Percentiles rank a stretch among this genome's conserved stretches.
Conservation (phyloP, 2,797 vertebrate genomes). For the Hydrocynus forskahlii region DNA sequence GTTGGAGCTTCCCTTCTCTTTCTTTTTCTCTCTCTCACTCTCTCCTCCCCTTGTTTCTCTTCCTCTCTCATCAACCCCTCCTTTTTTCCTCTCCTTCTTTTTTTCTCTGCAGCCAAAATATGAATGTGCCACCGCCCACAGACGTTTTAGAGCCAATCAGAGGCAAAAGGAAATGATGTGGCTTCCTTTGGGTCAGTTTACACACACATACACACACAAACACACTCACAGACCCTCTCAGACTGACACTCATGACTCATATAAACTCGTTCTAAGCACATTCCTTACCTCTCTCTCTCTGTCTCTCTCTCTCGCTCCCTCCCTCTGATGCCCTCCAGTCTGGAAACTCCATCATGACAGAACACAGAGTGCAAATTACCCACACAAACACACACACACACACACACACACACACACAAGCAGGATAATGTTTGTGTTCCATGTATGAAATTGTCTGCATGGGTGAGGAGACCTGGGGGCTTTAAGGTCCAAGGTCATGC, state of each 20-base stretch:
- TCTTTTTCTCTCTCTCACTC: not conserved
- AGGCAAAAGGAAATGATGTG: slow-evolving; percentile 16
- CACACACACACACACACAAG: not conserved
- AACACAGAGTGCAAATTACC: not conserved
- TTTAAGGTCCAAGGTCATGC: no score
- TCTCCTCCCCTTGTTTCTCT: not conserved
- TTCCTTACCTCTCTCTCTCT: not conserved
- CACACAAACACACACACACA: not conserved
- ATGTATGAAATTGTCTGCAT: not conserved
- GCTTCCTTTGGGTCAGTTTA: slow-evolving; percentile 29
- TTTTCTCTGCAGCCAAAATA: not conserved
- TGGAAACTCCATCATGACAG: not conserved
- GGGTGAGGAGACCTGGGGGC: not conserved
- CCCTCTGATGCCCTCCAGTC: not conserved
- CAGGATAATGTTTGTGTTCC: no score
- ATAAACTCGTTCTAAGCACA: no score
- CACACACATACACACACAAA: not conserved
- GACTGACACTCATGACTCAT: not conserved
- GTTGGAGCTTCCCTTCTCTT: not conserved
- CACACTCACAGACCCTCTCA: not conserved
- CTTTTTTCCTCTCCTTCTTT: not conserved
- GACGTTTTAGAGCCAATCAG: slow-evolving; percentile 32
- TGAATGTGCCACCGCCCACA: slow-evolving; percentile 17
- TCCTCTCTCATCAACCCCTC: not conserved
- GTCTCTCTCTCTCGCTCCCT: not conserved